Evolutionary conservation across 2,797 vertebrate genomes (phyloP), one percentile per base, ranked within the genome.

Genomic region (Cuculus canorus): DNA sequence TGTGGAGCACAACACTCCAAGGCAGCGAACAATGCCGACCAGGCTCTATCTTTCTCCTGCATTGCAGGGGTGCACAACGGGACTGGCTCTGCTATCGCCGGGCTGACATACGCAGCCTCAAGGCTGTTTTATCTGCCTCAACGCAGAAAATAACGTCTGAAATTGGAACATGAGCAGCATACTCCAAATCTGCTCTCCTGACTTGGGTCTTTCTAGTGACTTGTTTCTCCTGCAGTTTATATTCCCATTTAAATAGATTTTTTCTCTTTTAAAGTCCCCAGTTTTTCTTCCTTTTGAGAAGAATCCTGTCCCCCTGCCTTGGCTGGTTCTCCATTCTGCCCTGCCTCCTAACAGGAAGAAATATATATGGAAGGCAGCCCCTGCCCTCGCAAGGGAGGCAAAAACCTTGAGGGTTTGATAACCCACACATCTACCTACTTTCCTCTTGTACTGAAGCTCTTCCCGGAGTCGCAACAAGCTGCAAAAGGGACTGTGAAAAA

Each of bases 321-420:
- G 0, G 0, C 28, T 47, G 3, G 0, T 8, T 70, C n/a, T 32
- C 57, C 23, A 3, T 4, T 5, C 41, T 32, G 39, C 39, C 65
- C 57, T 45, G 37, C 53, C 65, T 35, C 22, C 16, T 53, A 14
- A 47, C 2, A 4, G 19, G 23, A 53, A 47, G 11, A 0, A 0
- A 19, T 14, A 45, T 5, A 7, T 13, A 64, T 1, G 7, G 4
- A 73, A 22, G 33, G 53, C 45, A 54, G 48, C 32, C 32, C 50
- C 32, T 15, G 60, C 17, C 75, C 33, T 48, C 2, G 6, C 45
- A 30, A 9, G 18, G 70, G 82, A 9, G 7, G 39, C 43, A 69
- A 32, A 39, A 50, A n/a, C 45, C 16, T 5, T 6, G 13, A 15
- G 25, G 16, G 23, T 11, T 35, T 3, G 5, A 37, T 5, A 63